Percentiles rank a stretch among this genome's conserved stretches.
Evolutionary conservation across 2,888 invertebrate species (phyloP).

Genomic region (Hirtodrosophila cameraria): DNA sequence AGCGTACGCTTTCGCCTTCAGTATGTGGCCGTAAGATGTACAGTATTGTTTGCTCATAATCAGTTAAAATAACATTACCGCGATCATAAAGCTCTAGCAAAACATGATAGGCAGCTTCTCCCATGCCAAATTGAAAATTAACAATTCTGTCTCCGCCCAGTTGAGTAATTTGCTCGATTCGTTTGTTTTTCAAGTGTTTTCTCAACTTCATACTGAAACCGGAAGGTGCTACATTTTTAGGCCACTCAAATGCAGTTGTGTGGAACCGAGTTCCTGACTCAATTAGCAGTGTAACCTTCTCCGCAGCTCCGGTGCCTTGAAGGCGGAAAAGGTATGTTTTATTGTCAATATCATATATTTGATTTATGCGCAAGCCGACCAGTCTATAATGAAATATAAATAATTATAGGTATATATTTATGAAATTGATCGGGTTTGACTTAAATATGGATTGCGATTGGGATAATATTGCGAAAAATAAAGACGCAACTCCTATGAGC

Average conservation of each 20-base stretch:
- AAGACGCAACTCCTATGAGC: too few relatives aligned
- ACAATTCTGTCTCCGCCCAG: slow-evolving; percentile 97
- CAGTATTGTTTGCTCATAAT: slow-evolving; percentile 94
- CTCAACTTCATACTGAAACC: slow-evolving; percentile 99
- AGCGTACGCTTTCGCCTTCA: slow-evolving; percentile 94
- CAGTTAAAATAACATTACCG: slow-evolving; percentile 97
- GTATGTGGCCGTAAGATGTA: slow-evolving; percentile 96
- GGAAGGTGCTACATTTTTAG: slow-evolving; percentile 97
- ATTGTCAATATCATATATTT: slow-evolving; percentile 98
- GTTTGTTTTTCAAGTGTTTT: slow-evolving; percentile 98
- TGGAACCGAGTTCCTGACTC: slow-evolving; percentile 98
- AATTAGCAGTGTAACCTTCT: slow-evolving; percentile 92
- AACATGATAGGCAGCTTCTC: slow-evolving; percentile 97
- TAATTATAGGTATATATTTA: slow-evolving; percentile 3
- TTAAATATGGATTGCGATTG: too few relatives aligned
- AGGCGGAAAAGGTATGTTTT: slow-evolving; percentile 96
- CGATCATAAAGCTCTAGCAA: slow-evolving; percentile 97
- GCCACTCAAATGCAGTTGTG: slow-evolving; percentile 98
- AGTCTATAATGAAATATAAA: slow-evolving; percentile 85
- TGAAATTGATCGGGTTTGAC: not conserved
- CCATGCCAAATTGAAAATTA: slow-evolving; percentile 96
- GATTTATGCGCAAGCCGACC: slow-evolving; percentile 96
- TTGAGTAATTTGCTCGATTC: slow-evolving; percentile 93
- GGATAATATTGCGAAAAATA: too few relatives aligned
- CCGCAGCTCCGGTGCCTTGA: slow-evolving; percentile 93